These are phyloP conservation scores for Triplophysa tibetana DNA, from an alignment of 2,113 vertebrate species.

Conservation along the genomic window DNA sequence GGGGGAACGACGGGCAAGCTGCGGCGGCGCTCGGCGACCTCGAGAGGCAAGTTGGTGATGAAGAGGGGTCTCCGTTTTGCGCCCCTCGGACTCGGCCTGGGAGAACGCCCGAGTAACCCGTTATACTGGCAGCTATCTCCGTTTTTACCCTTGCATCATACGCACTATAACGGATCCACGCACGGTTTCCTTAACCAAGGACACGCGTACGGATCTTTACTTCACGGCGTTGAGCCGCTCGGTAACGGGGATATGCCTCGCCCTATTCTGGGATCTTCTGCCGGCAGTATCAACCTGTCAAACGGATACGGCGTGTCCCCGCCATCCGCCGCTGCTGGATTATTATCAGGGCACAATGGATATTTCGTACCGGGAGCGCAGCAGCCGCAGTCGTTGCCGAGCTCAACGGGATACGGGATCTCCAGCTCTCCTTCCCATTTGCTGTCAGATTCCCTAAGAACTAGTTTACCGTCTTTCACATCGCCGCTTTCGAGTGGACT, in stretches of 20 bases:
- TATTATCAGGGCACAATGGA: slow-evolving; percentile 60
- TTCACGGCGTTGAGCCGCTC: slow-evolving; percentile 56
- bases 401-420: slow-evolving; percentile 49
- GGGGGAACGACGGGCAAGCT: slow-evolving; percentile 67
- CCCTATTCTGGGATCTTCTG: slow-evolving; percentile 51
- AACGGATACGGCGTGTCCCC: slow-evolving; percentile 57
- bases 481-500: slow-evolving; percentile 55
- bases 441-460: slow-evolving; percentile 58
- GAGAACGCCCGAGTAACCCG: slow-evolving; percentile 59
- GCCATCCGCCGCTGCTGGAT: slow-evolving; percentile 53
- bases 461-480: slow-evolving; percentile 56
- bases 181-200: slow-evolving; percentile 63
- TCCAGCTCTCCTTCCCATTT: slow-evolving; percentile 58
- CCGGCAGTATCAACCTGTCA: slow-evolving; percentile 50
- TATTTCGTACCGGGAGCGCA: slow-evolving; percentile 58
- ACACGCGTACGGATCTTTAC: slow-evolving; percentile 60
- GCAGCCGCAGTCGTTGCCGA: slow-evolving; percentile 53
- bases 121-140: slow-evolving; percentile 67
- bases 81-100: slow-evolving; percentile 60
- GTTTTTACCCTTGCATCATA: slow-evolving; percentile 61
- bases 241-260: slow-evolving; percentile 58
- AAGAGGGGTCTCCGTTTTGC: slow-evolving; percentile 64
- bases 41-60: slow-evolving; percentile 64
- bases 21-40: slow-evolving; percentile 64
- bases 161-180: slow-evolving; percentile 59